Conservation (phyloP, 1,140 invertebrate species). For the Achroia grisella region DNA sequence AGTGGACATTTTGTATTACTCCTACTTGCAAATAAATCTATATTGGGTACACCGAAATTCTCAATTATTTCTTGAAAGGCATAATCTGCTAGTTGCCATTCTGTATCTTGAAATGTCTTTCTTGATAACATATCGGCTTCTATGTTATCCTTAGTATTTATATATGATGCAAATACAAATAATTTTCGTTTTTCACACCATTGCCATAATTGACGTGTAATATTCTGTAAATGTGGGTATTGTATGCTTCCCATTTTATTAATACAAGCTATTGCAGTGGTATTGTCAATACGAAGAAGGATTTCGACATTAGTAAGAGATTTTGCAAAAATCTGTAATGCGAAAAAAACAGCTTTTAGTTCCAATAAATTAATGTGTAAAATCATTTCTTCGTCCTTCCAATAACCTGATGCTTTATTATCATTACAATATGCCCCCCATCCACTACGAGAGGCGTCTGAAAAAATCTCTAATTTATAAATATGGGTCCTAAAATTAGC, state of each 20-base stretch:
- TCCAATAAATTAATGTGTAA: neutral
- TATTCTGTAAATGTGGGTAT: neutral
- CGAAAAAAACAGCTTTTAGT: neutral
- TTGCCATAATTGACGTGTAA: neutral
- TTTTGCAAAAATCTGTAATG: neutral
- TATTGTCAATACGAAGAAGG: neutral
- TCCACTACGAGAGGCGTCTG: conserved; percentile 10
- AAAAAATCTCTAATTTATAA: conserved; percentile 9
- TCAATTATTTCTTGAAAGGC: neutral
- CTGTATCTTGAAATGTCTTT: neutral
- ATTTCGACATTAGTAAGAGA: neutral
- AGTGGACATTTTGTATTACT: conserved; percentile 11
- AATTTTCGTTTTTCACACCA: neutral
- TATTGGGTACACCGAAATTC: conserved; percentile 2
- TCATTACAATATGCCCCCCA: conserved; percentile 10
- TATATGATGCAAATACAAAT: neutral
- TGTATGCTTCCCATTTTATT: too few species aligned
- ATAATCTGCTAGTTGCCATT: neutral
- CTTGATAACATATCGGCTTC: neutral
- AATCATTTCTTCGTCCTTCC: neutral
- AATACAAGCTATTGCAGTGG: too few species aligned
- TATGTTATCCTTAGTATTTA: too few species aligned
- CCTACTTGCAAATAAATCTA: conserved; percentile 9
- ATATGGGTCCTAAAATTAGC: neutral
- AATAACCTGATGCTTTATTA: neutral